phyloP scores from a whole-genome alignment of 64 coral and sea anemone genomes.

The Astreopora myriophthalma region DNA sequence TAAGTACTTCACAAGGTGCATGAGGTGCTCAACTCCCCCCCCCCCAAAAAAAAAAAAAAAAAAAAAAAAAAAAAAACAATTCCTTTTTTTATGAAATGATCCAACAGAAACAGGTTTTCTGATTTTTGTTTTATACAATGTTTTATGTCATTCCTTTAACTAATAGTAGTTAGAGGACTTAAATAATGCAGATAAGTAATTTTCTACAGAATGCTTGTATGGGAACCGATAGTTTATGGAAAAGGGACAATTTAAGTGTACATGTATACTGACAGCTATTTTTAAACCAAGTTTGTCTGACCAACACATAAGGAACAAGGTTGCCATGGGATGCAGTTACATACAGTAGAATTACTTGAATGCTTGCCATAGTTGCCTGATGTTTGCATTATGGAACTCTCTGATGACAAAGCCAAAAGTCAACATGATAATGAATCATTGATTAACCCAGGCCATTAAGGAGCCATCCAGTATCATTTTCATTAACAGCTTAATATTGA shows the following conservation, averaged over 20 bases:
- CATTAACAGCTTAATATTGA: too few relatives aligned
- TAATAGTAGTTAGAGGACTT: neutral
- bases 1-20: neutral
- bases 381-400: too few relatives aligned
- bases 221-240: neutral
- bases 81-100: slow-evolving; percentile 7
- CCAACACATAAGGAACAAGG: neutral
- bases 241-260: neutral
- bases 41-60: too few relatives aligned
- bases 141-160: slow-evolving; percentile 15
- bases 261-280: neutral
- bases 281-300: neutral
- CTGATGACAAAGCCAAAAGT: too few relatives aligned
- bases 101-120: slow-evolving; percentile 48
- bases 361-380: too few relatives aligned
- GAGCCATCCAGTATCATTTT: too few relatives aligned
- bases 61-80: neutral
- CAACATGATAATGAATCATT: too few relatives aligned
- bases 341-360: too few relatives aligned
- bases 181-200: neutral
- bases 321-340: neutral
- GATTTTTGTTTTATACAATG: slow-evolving; percentile 16
- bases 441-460: too few relatives aligned
- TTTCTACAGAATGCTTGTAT: neutral
- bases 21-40: neutral